Evolutionary conservation across 2,888 invertebrate species (phyloP).

Genomic region (Operophtera brumata): DNA sequence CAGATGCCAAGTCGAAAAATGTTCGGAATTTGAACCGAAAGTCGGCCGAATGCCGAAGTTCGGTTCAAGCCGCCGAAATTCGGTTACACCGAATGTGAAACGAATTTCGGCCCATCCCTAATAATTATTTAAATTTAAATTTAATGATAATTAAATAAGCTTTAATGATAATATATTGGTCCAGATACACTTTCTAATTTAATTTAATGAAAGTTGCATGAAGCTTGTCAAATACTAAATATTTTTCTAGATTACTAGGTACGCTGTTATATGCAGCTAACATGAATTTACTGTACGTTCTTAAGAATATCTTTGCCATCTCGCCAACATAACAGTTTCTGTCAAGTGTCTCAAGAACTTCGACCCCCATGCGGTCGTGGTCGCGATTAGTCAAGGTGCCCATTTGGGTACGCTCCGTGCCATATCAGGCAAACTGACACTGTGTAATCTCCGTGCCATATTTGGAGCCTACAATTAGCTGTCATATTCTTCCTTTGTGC

Average conservation of each 20-base stretch:
- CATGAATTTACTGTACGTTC: not conserved
- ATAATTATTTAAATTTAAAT: too few relatives aligned
- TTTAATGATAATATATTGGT: too few relatives aligned
- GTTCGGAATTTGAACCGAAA: too few relatives aligned
- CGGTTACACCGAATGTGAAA: too few relatives aligned
- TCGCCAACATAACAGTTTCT: conserved; percentile 41
- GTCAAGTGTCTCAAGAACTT: conserved; percentile 44
- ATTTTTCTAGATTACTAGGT: not conserved
- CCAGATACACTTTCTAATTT: too few relatives aligned
- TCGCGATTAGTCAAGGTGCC: conserved; percentile 73
- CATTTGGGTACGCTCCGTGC: conserved; percentile 54
- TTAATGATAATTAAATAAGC: too few relatives aligned
- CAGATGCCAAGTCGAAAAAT: too few relatives aligned
- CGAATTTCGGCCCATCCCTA: too few relatives aligned
- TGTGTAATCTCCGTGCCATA: conserved; percentile 66
- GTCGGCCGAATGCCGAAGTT: too few relatives aligned
- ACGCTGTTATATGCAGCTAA: not conserved
- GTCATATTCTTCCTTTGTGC: conserved; percentile 66
- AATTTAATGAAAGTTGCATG: not conserved
- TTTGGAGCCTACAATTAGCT: conserved; percentile 68
- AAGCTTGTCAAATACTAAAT: not conserved
- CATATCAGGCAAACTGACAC: conserved; percentile 60
- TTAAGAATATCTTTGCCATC: conserved; percentile 28
- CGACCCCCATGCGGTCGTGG: conserved; percentile 53
- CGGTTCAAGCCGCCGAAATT: too few relatives aligned